These are phyloP conservation scores for Caenorhabditis latens DNA, from an alignment of 1,140 invertebrate genomes.

Conservation along the genomic window DNA sequence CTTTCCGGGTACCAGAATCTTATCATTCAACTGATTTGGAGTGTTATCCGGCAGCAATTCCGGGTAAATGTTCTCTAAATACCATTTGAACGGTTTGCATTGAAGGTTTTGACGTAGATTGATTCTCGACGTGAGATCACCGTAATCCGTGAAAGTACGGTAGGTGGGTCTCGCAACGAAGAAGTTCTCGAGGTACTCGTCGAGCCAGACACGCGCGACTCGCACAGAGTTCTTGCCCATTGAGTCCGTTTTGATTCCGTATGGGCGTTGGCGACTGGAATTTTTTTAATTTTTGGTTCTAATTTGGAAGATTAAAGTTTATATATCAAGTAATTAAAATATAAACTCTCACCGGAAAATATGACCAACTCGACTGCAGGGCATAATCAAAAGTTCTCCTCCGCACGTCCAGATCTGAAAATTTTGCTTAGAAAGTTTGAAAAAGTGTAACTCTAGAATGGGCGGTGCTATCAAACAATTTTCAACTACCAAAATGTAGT, in stretches of 20 bases:
- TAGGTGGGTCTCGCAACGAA: conserved; percentile 68
- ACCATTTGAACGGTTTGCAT: conserved; percentile 98
- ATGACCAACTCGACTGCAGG: conserved; percentile 92
- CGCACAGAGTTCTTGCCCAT: conserved; percentile 89
- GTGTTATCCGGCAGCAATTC: conserved; percentile 66
- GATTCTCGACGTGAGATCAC: conserved; percentile 86
- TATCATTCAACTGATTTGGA: conserved; percentile 8
- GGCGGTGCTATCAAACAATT: neutral
- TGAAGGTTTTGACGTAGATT: conserved; percentile 86
- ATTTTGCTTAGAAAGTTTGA: conserved; percentile 14
- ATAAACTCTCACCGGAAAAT: conserved; percentile 88
- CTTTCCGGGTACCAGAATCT: conserved; percentile 51
- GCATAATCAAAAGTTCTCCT: conserved; percentile 88
- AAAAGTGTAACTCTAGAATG: conserved; percentile 59
- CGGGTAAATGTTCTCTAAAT: conserved; percentile 81
- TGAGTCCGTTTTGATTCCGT: conserved; percentile 85
- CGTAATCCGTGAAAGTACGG: conserved; percentile 77
- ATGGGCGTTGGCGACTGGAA: conserved; percentile 63
- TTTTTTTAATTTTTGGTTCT: neutral
- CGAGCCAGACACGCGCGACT: conserved; percentile 95
- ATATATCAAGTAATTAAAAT: too few relatives aligned
- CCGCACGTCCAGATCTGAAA: conserved; percentile 96
- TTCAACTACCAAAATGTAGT: neutral
- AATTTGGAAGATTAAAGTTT: conserved; percentile 81
- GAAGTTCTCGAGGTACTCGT: conserved; percentile 82